Percentiles rank a stretch among this genome's conserved stretches.
phyloP scores from a whole-genome alignment of 2,888 invertebrate species.

The Drosophila leonis region DNA sequence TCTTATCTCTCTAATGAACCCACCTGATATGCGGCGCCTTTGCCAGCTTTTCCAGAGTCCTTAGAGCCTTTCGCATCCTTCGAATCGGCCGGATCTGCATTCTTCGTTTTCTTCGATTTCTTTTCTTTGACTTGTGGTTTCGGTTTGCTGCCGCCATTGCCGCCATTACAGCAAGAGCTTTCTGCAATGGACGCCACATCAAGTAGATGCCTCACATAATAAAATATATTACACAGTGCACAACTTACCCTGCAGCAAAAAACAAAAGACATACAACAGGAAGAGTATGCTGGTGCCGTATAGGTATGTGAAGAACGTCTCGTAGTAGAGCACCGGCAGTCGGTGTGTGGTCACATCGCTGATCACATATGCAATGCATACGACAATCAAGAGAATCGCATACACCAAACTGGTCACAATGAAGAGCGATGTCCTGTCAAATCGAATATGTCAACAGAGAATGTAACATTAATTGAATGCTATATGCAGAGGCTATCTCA shows the following conservation, averaged over 20 bases:
- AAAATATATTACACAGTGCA: neutral
- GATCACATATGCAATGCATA: slow-evolving; percentile 97
- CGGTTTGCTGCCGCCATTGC: slow-evolving; percentile 86
- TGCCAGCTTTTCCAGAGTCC: slow-evolving; percentile 88
- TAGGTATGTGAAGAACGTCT: slow-evolving; percentile 97
- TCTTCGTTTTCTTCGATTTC: slow-evolving; percentile 90
- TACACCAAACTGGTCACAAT: slow-evolving; percentile 98
- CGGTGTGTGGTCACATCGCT: slow-evolving; percentile 97
- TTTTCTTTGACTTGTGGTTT: slow-evolving; percentile 89
- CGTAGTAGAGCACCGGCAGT: slow-evolving; percentile 96
- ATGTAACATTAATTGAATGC: neutral
- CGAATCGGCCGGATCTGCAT: slow-evolving; percentile 87
- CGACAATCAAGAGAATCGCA: slow-evolving; percentile 96
- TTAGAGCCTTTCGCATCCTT: slow-evolving; percentile 87
- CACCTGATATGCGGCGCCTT: slow-evolving; percentile 90
- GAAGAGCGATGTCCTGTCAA: slow-evolving; percentile 93
- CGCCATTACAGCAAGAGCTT: slow-evolving; percentile 92
- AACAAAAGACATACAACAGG: slow-evolving; percentile 97
- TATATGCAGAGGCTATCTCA: neutral
- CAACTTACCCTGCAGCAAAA: slow-evolving; percentile 92
- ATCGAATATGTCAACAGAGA: neutral
- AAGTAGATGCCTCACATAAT: neutral
- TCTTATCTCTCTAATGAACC: slow-evolving; percentile 55
- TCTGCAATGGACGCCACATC: slow-evolving; percentile 86
- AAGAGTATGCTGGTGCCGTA: slow-evolving; percentile 97